These are phyloP conservation scores for Batillaria attramentaria DNA, from an alignment of 1,140 invertebrate genomes.

Conservation along the genomic window DNA sequence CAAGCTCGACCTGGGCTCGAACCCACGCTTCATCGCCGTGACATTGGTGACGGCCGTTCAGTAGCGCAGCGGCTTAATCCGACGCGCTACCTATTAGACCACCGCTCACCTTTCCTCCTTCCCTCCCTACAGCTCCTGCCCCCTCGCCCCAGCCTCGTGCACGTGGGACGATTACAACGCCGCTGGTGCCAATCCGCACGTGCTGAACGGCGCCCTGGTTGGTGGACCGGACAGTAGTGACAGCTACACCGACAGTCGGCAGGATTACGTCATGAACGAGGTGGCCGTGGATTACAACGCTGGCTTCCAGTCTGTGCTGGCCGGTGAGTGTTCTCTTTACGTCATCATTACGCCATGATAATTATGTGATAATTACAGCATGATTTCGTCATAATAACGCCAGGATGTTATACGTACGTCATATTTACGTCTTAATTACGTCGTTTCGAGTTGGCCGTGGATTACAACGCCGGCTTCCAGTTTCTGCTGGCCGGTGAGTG, in stretches of 20 bases:
- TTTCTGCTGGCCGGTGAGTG: slow-evolving; percentile 36
- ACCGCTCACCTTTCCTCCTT: no score
- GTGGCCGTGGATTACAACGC: slow-evolving; percentile 72
- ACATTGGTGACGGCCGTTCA: no score
- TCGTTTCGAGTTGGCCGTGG: slow-evolving; percentile 71
- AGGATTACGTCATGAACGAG: slow-evolving; percentile 71
- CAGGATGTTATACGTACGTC: no score
- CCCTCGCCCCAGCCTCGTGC: slow-evolving; percentile 51
- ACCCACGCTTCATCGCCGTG: no score
- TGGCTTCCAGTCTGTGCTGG: slow-evolving; percentile 63
- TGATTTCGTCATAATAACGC: slow-evolving; percentile 70
- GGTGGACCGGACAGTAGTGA: slow-evolving; percentile 70
- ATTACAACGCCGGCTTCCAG: slow-evolving; percentile 73
- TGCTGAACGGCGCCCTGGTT: slow-evolving; percentile 71
- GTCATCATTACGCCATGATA: no score
- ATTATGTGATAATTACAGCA: no score
- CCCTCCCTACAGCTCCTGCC: slow-evolving; percentile 57
- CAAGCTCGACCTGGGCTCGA: no score
- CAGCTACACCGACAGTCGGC: slow-evolving; percentile 64
- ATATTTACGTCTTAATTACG: no score
- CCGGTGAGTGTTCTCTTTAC: no score
- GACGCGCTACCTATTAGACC: no score
- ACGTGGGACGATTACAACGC: slow-evolving; percentile 48
- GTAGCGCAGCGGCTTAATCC: no score
- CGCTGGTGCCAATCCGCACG: slow-evolving; percentile 61